These are phyloP conservation scores for Noctua janthe DNA, from an alignment of 2,888 invertebrate species.

Conservation along the genomic window DNA sequence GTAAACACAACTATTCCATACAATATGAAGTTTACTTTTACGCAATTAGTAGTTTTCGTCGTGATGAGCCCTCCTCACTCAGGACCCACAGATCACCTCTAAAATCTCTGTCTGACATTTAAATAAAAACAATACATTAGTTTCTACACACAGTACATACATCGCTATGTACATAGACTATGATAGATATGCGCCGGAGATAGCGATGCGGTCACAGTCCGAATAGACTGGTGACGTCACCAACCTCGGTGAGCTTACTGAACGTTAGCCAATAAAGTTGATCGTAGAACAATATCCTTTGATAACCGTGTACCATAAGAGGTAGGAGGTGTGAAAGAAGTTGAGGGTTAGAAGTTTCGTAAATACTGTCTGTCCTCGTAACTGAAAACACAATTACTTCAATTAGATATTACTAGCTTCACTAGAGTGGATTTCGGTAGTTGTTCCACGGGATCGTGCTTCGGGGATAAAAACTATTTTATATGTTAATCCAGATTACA, in stretches of 20 bases:
- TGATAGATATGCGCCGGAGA: slow-evolving; percentile 47
- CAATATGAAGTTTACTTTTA: background rate
- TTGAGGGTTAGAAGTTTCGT: background rate
- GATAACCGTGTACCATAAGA: background rate
- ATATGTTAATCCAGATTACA: background rate
- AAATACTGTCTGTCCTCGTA: background rate
- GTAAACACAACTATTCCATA: background rate
- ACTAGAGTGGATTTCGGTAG: background rate
- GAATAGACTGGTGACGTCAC: slow-evolving; percentile 40
- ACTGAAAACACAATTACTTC: background rate
- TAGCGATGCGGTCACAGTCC: slow-evolving; percentile 45
- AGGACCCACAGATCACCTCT: background rate
- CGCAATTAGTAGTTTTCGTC: background rate
- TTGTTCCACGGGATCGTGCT: too few relatives aligned
- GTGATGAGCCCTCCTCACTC: background rate
- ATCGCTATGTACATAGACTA: background rate
- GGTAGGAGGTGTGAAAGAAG: background rate
- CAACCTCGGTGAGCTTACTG: background rate
- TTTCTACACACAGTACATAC: slow-evolving; percentile 9
- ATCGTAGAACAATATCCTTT: slow-evolving; percentile 36
- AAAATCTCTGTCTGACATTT: slow-evolving; percentile 15
- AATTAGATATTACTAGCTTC: background rate
- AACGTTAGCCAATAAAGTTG: slow-evolving; percentile 13
- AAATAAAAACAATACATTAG: slow-evolving; percentile 37
- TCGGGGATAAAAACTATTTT: background rate